A percentile compares a stretch with the other conserved stretches of the same genome.
Conservation (phyloP, 2,888 invertebrate genomes). For the Ptilodon capucinus region DNA sequence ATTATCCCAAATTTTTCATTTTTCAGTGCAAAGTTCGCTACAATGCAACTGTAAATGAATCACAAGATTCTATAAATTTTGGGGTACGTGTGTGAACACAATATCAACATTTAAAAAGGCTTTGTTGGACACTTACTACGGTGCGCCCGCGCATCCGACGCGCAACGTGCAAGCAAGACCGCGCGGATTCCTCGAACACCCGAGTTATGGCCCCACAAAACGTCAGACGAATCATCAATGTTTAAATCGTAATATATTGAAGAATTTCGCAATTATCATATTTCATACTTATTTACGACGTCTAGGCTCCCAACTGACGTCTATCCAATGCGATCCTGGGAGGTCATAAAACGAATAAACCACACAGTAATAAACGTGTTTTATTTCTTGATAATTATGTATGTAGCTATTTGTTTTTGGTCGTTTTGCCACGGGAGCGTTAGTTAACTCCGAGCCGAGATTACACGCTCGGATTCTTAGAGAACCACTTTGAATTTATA, state of each 20-base stretch:
- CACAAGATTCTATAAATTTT: too few relatives aligned
- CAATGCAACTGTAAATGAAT: too few relatives aligned
- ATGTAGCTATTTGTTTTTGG: slow-evolving; percentile 58
- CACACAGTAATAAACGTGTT: slow-evolving; percentile 66
- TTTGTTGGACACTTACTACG: slow-evolving; percentile 29
- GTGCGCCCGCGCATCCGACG: slow-evolving; percentile 17
- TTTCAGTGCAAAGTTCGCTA: too few relatives aligned
- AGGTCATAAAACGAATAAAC: slow-evolving; percentile 74
- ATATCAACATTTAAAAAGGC: slow-evolving; percentile 41
- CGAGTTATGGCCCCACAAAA: slow-evolving; percentile 77
- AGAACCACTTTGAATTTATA: background rate
- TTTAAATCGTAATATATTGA: slow-evolving; percentile 81
- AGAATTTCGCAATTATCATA: slow-evolving; percentile 83
- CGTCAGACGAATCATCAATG: slow-evolving; percentile 80
- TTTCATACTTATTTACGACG: slow-evolving; percentile 81
- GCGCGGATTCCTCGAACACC: slow-evolving; percentile 64
- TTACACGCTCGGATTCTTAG: background rate
- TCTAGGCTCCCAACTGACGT: slow-evolving; percentile 75
- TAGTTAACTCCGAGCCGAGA: slow-evolving; percentile 20
- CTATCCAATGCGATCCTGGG: slow-evolving; percentile 69
- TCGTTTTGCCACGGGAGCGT: slow-evolving; percentile 36
- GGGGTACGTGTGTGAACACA: too few relatives aligned
- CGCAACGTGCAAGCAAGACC: slow-evolving; percentile 26
- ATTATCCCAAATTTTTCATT: too few relatives aligned
- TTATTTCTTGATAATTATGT: slow-evolving; percentile 75